Conservation (phyloP, 1,140 invertebrate genomes). For the Laodelphax striatellus region DNA sequence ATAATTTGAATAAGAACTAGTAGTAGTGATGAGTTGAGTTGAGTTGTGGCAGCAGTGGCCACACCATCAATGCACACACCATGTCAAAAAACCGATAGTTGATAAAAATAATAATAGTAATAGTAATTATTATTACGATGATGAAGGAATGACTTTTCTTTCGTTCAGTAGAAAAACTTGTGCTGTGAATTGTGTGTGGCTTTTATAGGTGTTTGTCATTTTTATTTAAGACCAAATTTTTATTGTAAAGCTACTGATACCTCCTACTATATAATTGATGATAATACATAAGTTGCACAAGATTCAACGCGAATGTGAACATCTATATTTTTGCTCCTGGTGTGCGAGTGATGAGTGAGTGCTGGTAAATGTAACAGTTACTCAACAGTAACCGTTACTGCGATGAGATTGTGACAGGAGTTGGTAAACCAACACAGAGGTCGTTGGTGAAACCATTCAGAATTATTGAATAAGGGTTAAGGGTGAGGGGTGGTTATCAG, state of each 20-base stretch:
- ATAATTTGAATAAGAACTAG: neutral
- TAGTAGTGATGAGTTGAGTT: neutral
- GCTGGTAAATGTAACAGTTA: no score
- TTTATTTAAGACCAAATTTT: neutral
- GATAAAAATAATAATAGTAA: neutral
- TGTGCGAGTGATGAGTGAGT: no score
- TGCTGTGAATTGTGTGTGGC: slow-evolving; percentile 1
- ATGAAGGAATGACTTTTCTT: neutral
- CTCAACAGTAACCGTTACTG: no score
- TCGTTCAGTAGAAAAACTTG: neutral
- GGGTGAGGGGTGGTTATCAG: no score
- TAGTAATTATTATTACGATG: neutral
- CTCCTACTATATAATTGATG: neutral
- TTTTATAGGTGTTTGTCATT: neutral
- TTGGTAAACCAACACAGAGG: no score
- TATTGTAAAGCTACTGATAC: neutral
- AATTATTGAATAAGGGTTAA: no score
- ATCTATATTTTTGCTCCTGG: no score
- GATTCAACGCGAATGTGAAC: no score
- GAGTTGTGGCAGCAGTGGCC: neutral
- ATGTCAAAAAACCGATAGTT: neutral
- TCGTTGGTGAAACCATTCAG: no score
- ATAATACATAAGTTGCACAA: neutral
- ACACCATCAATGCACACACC: neutral
- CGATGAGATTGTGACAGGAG: no score